These are phyloP conservation scores for Monopterus albus DNA, from an alignment of 2,113 vertebrate species.

Conservation along the genomic window DNA sequence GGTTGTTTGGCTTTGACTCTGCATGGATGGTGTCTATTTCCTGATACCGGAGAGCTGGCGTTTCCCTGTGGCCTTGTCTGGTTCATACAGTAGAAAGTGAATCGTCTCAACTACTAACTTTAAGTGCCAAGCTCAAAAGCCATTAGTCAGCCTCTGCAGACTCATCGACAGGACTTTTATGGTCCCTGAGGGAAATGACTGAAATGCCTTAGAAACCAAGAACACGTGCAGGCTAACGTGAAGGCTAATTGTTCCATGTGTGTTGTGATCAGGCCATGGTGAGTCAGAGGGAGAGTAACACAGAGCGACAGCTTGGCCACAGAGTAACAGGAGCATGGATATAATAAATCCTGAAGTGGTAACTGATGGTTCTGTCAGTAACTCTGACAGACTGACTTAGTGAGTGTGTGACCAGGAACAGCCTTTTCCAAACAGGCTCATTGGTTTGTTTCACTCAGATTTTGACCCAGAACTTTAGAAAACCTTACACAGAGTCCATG, in stretches of 20 bases:
- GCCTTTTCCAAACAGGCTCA: not conserved
- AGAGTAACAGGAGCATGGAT: not conserved
- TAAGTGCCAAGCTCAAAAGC: too few species aligned
- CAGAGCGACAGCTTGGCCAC: not conserved
- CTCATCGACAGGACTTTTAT: conserved; percentile 5
- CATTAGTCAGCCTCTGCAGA: not conserved
- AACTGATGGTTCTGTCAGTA: conserved; percentile 29
- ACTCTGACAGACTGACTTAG: conserved; percentile 1
- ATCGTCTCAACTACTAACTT: not conserved
- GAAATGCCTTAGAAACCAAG: conserved; percentile 36
- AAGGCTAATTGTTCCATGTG: conserved; percentile 47
- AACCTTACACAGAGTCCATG: too few species aligned
- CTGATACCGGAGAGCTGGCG: too few species aligned
- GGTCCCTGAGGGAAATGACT: conserved; percentile 11
- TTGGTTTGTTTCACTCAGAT: not conserved
- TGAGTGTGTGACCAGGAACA: conserved; percentile 8
- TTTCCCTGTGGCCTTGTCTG: not conserved
- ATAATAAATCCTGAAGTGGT: not conserved
- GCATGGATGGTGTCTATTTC: too few species aligned
- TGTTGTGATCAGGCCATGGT: not conserved
- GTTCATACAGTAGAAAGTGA: not conserved
- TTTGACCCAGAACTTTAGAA: too few species aligned
- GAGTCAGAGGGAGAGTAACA: not conserved
- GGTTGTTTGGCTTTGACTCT: too few species aligned
- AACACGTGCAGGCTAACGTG: conserved; percentile 26